These are phyloP conservation scores for Anguilla japonica DNA, from an alignment of 2,113 vertebrate species.

Conservation along the genomic window DNA sequence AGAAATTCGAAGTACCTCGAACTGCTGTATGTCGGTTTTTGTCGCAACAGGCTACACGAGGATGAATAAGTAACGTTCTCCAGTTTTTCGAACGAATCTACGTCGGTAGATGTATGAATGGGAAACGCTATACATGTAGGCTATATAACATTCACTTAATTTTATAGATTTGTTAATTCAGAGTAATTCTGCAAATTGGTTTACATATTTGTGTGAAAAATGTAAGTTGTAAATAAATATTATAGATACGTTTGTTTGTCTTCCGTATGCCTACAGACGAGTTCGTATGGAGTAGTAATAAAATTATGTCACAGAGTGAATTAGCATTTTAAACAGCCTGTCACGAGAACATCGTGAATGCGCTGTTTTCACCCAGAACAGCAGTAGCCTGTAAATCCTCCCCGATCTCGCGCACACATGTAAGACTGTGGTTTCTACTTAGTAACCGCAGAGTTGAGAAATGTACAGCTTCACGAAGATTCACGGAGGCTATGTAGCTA, in stretches of 20 bases:
- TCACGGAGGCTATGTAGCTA: background rate
- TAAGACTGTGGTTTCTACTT: background rate
- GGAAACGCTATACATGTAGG: background rate
- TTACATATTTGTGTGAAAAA: background rate
- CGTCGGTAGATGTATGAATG: background rate
- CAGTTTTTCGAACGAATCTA: background rate
- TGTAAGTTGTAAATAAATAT: background rate
- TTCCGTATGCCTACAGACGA: background rate
- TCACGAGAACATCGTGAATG: background rate
- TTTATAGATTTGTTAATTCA: background rate
- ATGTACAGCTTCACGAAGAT: background rate
- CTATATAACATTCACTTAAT: background rate
- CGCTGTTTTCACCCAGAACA: background rate
- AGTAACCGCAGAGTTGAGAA: background rate
- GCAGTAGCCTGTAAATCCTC: background rate
- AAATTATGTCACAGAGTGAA: background rate
- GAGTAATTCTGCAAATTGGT: background rate
- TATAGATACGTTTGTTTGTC: background rate
- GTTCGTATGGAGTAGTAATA: background rate
- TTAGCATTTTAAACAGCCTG: background rate
- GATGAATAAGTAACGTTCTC: too few species aligned
- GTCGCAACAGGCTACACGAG: too few species aligned
- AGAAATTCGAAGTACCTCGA: background rate
- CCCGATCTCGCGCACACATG: background rate
- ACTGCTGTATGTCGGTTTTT: too few species aligned